phyloP scores from a whole-genome alignment of 2,797 vertebrate species.

The Carduelis carduelis region DNA sequence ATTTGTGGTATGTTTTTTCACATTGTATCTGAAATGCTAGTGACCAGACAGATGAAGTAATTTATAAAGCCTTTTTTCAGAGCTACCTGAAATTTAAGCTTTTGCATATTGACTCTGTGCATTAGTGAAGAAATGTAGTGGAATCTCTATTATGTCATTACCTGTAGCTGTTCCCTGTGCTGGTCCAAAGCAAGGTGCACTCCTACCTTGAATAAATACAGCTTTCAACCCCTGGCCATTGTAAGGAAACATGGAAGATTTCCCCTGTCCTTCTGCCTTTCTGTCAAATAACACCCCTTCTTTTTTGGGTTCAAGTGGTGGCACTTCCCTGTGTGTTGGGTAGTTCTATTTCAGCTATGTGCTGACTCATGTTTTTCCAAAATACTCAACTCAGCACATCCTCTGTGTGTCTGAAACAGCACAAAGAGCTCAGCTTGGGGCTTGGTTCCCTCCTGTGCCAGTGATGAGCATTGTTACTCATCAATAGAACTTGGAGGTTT shows the following conservation, averaged over 20 bases:
- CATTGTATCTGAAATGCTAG: neutral
- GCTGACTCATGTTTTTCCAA: neutral
- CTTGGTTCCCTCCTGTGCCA: neutral
- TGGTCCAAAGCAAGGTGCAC: neutral
- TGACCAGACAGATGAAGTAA: neutral
- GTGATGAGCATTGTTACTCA: neutral
- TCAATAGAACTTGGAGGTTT: neutral
- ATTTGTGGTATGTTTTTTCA: neutral
- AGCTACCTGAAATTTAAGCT: neutral
- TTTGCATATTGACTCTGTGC: neutral
- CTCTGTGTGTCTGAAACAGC: neutral
- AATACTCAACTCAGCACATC: neutral
- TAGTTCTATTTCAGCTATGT: neutral
- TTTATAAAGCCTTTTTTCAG: neutral
- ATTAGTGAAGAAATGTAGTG: neutral
- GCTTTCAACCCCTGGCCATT: neutral
- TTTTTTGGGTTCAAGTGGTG: neutral
- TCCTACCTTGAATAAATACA: neutral
- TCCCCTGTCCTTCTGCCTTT: neutral
- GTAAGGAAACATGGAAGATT: accelerated
- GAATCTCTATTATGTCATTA: neutral
- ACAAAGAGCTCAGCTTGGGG: neutral
- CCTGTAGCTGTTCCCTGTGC: neutral
- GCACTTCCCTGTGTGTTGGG: neutral
- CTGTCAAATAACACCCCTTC: neutral